A percentile compares a stretch with the other conserved stretches of the same genome.
phyloP scores from a whole-genome alignment of 2,888 invertebrate species.

The Hirudinaria manillensis region DNA sequence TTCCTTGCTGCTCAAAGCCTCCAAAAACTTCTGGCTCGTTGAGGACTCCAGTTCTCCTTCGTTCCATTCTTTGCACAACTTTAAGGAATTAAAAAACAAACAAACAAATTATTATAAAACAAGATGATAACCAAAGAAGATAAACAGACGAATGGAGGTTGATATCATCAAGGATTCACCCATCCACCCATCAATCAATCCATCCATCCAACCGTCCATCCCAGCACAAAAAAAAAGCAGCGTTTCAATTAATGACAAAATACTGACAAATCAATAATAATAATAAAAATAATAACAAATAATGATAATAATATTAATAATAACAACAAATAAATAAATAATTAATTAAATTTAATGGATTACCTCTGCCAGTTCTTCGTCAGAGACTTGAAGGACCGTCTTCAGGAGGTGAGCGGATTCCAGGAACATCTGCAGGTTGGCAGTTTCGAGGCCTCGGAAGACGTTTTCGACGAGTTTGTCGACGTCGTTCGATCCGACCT shows the following conservation, averaged over 20 bases:
- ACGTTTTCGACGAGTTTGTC: conserved; percentile 99
- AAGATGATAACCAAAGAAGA: no score
- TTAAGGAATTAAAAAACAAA: conserved; percentile 33
- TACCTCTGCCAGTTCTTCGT: conserved; percentile 71
- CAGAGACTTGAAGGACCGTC: conserved; percentile 64
- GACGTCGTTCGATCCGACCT: conserved; percentile 87
- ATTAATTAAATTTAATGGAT: conserved; percentile 22
- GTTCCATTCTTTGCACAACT: conserved; percentile 89
- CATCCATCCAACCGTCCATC: no score
- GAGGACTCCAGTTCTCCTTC: conserved; percentile 82
- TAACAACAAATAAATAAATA: not conserved
- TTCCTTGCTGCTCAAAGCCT: conserved; percentile 72
- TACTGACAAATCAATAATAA: no score
- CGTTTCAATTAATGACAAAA: no score
- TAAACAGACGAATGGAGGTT: no score
- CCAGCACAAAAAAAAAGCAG: no score
- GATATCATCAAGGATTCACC: no score
- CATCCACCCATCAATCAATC: no score
- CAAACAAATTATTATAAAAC: no score
- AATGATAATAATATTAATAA: no score
- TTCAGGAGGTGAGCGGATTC: conserved; percentile 91
- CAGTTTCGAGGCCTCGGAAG: conserved; percentile 98
- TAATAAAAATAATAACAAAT: no score
- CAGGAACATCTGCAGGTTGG: conserved; percentile 98
- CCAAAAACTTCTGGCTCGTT: conserved; percentile 90